Conservation (phyloP, 2,888 invertebrate genomes). For the Thera obeliscata region DNA sequence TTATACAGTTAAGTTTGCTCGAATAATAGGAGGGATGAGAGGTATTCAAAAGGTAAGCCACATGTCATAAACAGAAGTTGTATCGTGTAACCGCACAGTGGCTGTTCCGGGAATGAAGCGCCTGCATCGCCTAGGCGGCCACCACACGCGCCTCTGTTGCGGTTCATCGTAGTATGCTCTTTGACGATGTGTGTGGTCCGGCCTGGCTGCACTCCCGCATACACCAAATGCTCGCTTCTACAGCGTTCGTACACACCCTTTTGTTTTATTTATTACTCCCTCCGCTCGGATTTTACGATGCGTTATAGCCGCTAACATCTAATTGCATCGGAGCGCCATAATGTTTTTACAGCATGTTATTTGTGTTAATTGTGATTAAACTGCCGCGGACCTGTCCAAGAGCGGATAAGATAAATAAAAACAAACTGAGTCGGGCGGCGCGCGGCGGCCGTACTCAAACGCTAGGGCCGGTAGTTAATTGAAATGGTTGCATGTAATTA, state of each 20-base stretch:
- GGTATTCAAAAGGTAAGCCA: constrained; percentile 39
- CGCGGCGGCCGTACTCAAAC: constrained; percentile 51
- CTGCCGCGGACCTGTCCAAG: constrained; percentile 53
- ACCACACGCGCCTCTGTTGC: constrained; percentile 55
- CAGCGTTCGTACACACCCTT: constrained; percentile 29
- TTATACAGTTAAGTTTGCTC: constrained; percentile 24
- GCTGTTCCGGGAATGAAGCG: constrained; percentile 45
- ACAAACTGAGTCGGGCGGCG: constrained; percentile 47
- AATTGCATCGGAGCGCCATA: constrained; percentile 58
- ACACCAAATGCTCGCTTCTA: constrained; percentile 32
- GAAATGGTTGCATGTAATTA: constrained; percentile 79
- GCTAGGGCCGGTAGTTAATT: constrained; percentile 64
- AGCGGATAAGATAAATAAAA: constrained; percentile 56
- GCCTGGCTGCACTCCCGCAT: constrained; percentile 42
- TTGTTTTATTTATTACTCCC: constrained; percentile 56
- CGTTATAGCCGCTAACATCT: constrained; percentile 59
- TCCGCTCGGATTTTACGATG: constrained; percentile 59
- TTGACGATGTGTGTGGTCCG: constrained; percentile 59
- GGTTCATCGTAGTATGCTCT: constrained; percentile 52
- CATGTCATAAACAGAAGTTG: constrained; percentile 52
- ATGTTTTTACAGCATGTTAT: constrained; percentile 53
- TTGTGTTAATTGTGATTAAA: constrained; percentile 62
- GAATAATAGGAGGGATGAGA: constrained; percentile 23
- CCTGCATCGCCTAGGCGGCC: constrained; percentile 49
- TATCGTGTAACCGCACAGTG: constrained; percentile 53